A percentile compares a stretch with the other conserved stretches of the same genome.
These are phyloP conservation scores for Cinara cedri DNA, from an alignment of 2,888 invertebrate species.

Conservation along the genomic window DNA sequence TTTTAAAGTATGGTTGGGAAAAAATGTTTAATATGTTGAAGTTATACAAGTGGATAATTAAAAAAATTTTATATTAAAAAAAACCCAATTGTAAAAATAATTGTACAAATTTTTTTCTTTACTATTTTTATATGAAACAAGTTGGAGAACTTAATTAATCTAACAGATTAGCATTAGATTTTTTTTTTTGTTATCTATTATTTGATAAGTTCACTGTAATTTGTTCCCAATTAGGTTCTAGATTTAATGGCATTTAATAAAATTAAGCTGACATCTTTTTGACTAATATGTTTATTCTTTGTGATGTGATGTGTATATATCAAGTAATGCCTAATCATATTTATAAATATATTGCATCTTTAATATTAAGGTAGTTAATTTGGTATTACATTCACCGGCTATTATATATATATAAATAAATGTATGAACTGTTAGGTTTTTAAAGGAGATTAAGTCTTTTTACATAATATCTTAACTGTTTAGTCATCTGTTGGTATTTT, in stretches of 20 bases:
- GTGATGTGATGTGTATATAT: not conserved
- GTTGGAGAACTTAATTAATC: conserved; percentile 48
- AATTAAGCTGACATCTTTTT: conserved; percentile 50
- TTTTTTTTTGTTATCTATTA: conserved; percentile 57
- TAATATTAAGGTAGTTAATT: no score
- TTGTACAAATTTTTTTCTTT: conserved; percentile 56
- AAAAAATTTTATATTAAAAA: conserved; percentile 51
- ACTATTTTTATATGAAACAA: conserved; percentile 55
- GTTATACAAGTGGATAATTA: conserved; percentile 27
- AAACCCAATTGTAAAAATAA: conserved; percentile 49
- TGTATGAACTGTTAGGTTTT: no score
- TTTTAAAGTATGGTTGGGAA: conserved; percentile 47
- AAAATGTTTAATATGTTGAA: conserved; percentile 49
- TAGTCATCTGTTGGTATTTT: no score
- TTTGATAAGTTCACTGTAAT: conserved; percentile 56
- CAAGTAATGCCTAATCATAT: no score
- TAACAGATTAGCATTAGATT: conserved; percentile 49
- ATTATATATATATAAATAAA: no score
- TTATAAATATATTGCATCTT: no score
- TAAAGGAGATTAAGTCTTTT: no score
- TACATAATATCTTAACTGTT: no score
- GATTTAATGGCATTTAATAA: conserved; percentile 56
- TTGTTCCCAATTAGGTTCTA: conserved; percentile 53
- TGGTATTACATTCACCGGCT: no score
- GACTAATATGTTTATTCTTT: conserved; percentile 26